Evolutionary conservation across 2,797 vertebrate genomes (phyloP), one percentile per base, ranked within the genome.

Genomic region (Alfaro cultratus): DNA sequence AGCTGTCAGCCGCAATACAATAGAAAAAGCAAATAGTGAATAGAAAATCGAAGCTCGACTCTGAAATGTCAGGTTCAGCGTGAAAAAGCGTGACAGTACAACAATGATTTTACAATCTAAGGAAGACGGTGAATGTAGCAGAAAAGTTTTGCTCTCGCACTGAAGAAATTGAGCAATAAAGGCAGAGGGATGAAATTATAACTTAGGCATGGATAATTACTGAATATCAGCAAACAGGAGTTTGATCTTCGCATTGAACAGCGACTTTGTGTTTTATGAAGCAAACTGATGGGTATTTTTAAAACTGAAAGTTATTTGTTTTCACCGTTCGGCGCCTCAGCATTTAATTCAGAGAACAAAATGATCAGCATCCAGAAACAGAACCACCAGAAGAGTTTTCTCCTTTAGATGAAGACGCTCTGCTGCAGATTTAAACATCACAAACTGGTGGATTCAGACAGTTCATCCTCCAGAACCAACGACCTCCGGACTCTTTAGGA

Each of bases 1-100:
- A 73, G 80, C 79, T 80, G 64, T 64, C 57, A 46, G 73, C 47
- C 8, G n/a, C 47, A 23, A 46, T 29, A 68, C 73, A 53, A 80
- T 34, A 62, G 36, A 75, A 49, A 68, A 31, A 70, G 68, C 49
- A 80, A 79, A 75, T n/a, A 68, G 47, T 34, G 73, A 64, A 21
- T 57, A 80, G 73, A 75, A 70, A 68, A 75, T 79, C 55, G 34
- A 79, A 47, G 18, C 55, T 31, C 2, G 31, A 72, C 21, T 45
- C 18, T 46, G 55, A 73, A 62, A 79, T 60, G 49, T 51, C 36
- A 41, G 60, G 45, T 77, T 77, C 31, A 47, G 68, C 57, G n/a
- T 73, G 53, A 73, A 73, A 78, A 31, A 46, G 9, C n/a, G 21
- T 46, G 68, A 72, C 77, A 57, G 21, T 60, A 68, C 39, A 39